Base-by-base conservation (phyloP, 2,797 vertebrate genomes). In the Hapalemur alaotrensis region DNA sequence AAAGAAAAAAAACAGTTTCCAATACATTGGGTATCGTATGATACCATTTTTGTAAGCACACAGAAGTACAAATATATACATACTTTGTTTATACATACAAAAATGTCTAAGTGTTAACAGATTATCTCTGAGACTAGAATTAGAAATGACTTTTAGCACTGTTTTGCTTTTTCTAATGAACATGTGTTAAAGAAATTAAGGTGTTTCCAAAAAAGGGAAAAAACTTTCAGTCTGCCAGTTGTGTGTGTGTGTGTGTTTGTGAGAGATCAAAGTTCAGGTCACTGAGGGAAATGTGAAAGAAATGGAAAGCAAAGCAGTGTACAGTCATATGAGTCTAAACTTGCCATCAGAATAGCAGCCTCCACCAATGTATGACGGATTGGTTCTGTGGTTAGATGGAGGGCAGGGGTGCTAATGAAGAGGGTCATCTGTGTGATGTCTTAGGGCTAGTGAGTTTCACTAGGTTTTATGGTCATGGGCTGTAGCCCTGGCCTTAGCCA, bases 81-180 rank as follows among this genome's bases (percentile, higher is more conserved):
- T 25, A 67, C 25, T 54, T 11, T 76, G 17, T 69, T 46, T 50
- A 52, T 38, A 75, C 11, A 41, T 32, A 78, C 28, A 54, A 65
- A 89, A 57, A 50, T 48, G 22, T 43, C 32, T 73, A 85, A 69
- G 70, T 85, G 30, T 65, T 63, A 63, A 35, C 43, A 41, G 28
- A 2, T 69, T 84, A 7, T 80, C 5, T 91, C 72, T 75, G 28
- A 83, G 41, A 65, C 13, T 25, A 75, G 57, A 89, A 63, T 41
- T 57, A 25, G 32, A 79, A 52, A 67, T 79, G 57, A 69, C 22
- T 84, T 93, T 81, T 48, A 75, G 84, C 43, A 61, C 28, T 6
- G 1, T 69, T 85, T 95, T 73, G 30, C 52, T 70, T 94, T 92
- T 75, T 93, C 17, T 70, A 50, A 70, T 93, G 93, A 72, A 78